Base-by-base conservation (phyloP, 2,797 vertebrate genomes). In the Yasuhikotakia modesta region DNA sequence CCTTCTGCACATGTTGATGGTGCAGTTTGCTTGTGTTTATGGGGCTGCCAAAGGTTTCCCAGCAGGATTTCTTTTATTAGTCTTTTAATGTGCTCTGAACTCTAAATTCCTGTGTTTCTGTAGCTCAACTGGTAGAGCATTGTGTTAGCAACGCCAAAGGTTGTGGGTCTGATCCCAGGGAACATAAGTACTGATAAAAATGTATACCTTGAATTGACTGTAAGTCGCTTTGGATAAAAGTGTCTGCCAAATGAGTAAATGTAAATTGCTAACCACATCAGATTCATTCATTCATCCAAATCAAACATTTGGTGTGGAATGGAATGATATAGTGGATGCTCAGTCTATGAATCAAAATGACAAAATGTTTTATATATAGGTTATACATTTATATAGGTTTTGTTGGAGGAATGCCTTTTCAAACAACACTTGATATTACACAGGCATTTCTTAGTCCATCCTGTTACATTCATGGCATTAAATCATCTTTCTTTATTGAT, bases 1-100 rank as follows among this genome's bases (percentile, higher is more conserved):
- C 73, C 80, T 32, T 45, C 69, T 67, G 68, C 78, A 61, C 77
- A 24, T 5, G 55, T 11, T 46, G 52, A 82, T 84, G 81, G 80
- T 24, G 76, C 81, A 74, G 89, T 91, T 87, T 91, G 86, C 89
- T 87, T 76, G 86, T 91, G 90, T 85, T 88, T 90, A 92, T 87
- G 88, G 88, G 71, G 69, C 69, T 86, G 79, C 81, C 66, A 82
- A 79, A 80, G 19, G 35, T 64, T 68, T 86, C 69, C 79, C 79
- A 43, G 70, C 84, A 85, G 89, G 88, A 84, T 80, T 83, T 84
- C 84, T 85, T 85, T 85, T 76, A 75, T 30, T n/a, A 32, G 30
- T 30, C 13, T 65, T 80, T 85, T 78, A 69, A 86, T 84, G 76
- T 48, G 5, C 50, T 70, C 85, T 83, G 86, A 84, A 85, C 77